Evolutionary conservation across 2,888 invertebrate genomes (phyloP), one percentile per base, ranked within the genome.

Genomic region (Yponomeuta cagnagella): DNA sequence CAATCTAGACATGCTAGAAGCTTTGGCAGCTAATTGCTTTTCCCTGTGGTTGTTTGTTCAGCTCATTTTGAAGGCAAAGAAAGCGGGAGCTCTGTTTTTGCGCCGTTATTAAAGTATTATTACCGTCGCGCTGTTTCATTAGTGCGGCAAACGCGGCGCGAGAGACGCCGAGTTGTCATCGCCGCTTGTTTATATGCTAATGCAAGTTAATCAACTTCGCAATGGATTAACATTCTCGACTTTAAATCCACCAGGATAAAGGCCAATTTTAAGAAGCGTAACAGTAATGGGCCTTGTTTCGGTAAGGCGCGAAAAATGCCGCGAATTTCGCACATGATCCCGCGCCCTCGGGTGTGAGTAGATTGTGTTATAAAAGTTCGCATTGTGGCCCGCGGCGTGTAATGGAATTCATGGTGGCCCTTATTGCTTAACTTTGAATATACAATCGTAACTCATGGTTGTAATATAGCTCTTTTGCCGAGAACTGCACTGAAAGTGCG

Each of bases 131-230:
- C 80, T 78, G 76, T 81, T 84, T 84, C 82, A 85, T 83, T 84
- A 85, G 15, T 76, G 76, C 48, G 23, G 15, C 75, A 75, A 71
- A 75, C 74, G 78, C 77, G 75, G 70, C 74, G 72, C 76, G 74
- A 75, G 78, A 78, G 78, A 79, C 80, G 77, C 77, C 76, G 78
- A 80, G 77, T 82, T 80, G 77, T 74, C 77, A 31, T 78, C 77
- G 71, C 75, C 76, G 76, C 86, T 82, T 84, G 85, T 87, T 84
- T 86, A 85, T 85, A 87, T 87, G 87, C 83, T 84, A 87, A 87
- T 86, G 80, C 77, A 78, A 75, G 76, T 74, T 58, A 69, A 69
- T 69, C 68, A 70, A 30, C 65, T 12, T 15, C 15, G 52, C 52
- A 5, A 58, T 4, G 15, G 52, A 58, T 15, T 2, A 58, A 15